Conservation (phyloP, 2,797 vertebrate genomes). For the Apogon hyalosoma region DNA sequence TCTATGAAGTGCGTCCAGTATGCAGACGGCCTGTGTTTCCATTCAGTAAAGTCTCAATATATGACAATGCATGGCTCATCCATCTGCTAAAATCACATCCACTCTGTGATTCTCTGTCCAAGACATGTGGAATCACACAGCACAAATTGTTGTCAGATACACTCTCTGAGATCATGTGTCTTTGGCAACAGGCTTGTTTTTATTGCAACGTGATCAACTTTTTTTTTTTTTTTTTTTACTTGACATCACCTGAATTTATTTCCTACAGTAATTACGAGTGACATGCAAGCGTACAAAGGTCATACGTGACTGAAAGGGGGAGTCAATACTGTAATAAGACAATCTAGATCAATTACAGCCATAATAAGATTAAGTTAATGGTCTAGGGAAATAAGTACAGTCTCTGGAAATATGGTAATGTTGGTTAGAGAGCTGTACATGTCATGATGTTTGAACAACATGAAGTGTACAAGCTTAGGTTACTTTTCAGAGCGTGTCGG, state of each 20-base stretch:
- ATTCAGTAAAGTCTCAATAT: conserved; percentile 18
- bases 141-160: conserved; percentile 31
- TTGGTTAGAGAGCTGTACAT: conserved; percentile 8
- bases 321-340: conserved; percentile 8
- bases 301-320: conserved; percentile 4
- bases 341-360: background rate
- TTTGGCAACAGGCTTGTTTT: background rate
- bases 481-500: conserved; percentile 18
- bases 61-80: conserved; percentile 22
- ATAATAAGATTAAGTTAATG: conserved; percentile 21
- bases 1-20: conserved; percentile 45
- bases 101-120: conserved; percentile 19
- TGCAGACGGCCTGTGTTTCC: background rate
- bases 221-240: conserved; percentile 1
- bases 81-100: conserved; percentile 32
- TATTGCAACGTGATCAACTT: background rate
- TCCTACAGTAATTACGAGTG: conserved; percentile 19
- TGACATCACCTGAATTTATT: background rate
- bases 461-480: conserved; percentile 17
- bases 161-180: conserved; percentile 11
- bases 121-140: conserved; percentile 26
- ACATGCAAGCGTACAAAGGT: conserved; percentile 33
- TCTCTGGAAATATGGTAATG: background rate
- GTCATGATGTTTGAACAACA: conserved; percentile 5
- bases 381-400: conserved; percentile 21